Conservation (phyloP, 2,888 invertebrate genomes). For the Mythimna pallens region DNA sequence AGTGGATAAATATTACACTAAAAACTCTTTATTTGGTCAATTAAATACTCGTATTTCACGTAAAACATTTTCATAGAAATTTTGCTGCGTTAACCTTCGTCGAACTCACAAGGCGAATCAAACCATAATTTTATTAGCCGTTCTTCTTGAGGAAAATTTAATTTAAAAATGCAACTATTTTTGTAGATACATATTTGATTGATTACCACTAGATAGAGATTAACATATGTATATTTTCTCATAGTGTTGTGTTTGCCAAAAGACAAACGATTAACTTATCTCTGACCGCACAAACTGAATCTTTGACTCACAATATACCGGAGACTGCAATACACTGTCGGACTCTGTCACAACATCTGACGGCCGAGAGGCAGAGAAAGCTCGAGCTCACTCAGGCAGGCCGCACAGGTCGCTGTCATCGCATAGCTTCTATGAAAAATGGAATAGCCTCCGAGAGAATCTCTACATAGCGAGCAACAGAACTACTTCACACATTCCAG, state of each 20-base stretch:
- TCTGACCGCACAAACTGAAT: constrained; percentile 81
- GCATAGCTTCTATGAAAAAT: constrained; percentile 71
- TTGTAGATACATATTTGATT: constrained; percentile 89
- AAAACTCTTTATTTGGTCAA: constrained; percentile 76
- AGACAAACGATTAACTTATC: constrained; percentile 78
- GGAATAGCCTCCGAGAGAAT: constrained; percentile 72
- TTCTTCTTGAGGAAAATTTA: constrained; percentile 78
- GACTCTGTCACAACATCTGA: constrained; percentile 34
- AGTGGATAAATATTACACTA: constrained; percentile 73
- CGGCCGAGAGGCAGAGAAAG: constrained; percentile 35
- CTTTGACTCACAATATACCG: constrained; percentile 67
- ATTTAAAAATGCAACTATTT: constrained; percentile 89
- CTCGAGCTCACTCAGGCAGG: constrained; percentile 50
- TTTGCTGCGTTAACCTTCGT: constrained; percentile 71
- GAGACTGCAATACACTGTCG: constrained; percentile 40
- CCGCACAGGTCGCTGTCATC: constrained; percentile 52
- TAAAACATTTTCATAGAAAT: constrained; percentile 77
- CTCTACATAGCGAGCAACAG: constrained; percentile 12
- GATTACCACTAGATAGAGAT: constrained; percentile 88
- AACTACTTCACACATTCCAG: constrained; percentile 39
- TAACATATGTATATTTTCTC: constrained; percentile 86
- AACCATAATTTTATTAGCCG: constrained; percentile 73
- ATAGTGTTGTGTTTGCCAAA: constrained; percentile 86
- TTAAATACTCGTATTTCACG: constrained; percentile 69
- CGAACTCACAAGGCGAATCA: constrained; percentile 67